These are phyloP conservation scores for Thera obeliscata DNA, from an alignment of 2,888 invertebrate genomes.

Conservation along the genomic window DNA sequence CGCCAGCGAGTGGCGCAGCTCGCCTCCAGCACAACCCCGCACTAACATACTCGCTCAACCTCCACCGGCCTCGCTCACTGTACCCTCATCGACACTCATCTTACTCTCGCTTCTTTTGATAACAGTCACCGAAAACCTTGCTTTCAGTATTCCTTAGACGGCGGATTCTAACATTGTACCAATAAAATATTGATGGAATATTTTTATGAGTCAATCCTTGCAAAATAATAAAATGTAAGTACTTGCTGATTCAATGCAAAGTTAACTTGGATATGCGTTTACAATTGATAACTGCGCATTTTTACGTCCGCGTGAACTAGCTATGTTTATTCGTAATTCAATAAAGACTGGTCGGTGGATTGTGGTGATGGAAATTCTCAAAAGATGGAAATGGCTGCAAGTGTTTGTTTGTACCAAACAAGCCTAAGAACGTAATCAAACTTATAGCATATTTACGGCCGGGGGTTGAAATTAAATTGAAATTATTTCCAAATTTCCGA, in stretches of 20 bases:
- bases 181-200: background rate
- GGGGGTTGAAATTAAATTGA: too few relatives aligned
- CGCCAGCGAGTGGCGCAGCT: conserved; percentile 78
- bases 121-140: background rate
- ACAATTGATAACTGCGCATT: conserved; percentile 14
- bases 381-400: too few relatives aligned
- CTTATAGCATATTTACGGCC: too few relatives aligned
- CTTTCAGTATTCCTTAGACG: background rate
- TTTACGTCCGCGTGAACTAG: background rate
- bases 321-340: too few relatives aligned
- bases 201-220: conserved; percentile 1
- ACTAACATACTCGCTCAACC: conserved; percentile 74
- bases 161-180: background rate
- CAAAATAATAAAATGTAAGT: background rate
- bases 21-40: conserved; percentile 76
- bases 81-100: conserved; percentile 53
- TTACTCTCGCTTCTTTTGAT: conserved; percentile 27
- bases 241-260: conserved; percentile 4
- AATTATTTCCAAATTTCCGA: too few relatives aligned
- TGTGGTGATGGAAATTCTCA: too few relatives aligned
- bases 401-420: too few relatives aligned
- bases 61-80: conserved; percentile 54
- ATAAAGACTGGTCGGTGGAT: too few relatives aligned
- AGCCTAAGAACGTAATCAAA: too few relatives aligned
- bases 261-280: background rate